Percentiles rank a stretch among this genome's conserved stretches.
Evolutionary conservation across 2,797 vertebrate genomes (phyloP).

Genomic region (Sebastes nivosus): DNA sequence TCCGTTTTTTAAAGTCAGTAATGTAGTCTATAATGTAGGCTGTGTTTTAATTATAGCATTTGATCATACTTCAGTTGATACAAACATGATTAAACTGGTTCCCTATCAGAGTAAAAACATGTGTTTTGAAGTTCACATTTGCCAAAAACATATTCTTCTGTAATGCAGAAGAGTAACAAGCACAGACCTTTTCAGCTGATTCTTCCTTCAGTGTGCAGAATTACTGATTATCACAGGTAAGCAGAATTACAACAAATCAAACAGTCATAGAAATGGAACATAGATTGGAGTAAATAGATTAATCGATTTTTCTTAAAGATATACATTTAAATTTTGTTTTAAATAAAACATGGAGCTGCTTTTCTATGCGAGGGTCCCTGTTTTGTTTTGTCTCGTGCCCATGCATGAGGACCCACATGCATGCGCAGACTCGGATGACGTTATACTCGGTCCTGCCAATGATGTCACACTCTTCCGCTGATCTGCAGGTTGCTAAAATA

Average conservation of each 20-base stretch:
- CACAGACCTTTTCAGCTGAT: background rate
- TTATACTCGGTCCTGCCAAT: no score
- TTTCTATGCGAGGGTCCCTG: background rate
- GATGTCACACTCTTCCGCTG: background rate
- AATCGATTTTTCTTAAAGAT: background rate
- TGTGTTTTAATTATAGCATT: background rate
- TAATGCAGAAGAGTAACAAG: no score
- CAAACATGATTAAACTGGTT: background rate
- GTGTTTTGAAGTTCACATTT: background rate
- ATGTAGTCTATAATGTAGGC: background rate
- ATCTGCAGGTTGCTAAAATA: no score
- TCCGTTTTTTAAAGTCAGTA: background rate
- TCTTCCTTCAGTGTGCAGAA: background rate
- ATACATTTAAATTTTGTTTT: background rate
- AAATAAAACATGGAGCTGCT: background rate
- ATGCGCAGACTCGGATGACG: background rate
- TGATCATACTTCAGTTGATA: background rate
- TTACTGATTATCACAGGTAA: background rate
- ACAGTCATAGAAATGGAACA: background rate
- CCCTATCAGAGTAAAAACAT: background rate
- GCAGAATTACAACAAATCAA: background rate
- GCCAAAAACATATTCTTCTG: background rate
- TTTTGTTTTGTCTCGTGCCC: background rate
- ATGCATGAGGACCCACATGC: background rate
- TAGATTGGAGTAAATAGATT: background rate